These are phyloP conservation scores for Trichogramma evanescens DNA, from an alignment of 2,888 invertebrate species.

Conservation along the genomic window DNA sequence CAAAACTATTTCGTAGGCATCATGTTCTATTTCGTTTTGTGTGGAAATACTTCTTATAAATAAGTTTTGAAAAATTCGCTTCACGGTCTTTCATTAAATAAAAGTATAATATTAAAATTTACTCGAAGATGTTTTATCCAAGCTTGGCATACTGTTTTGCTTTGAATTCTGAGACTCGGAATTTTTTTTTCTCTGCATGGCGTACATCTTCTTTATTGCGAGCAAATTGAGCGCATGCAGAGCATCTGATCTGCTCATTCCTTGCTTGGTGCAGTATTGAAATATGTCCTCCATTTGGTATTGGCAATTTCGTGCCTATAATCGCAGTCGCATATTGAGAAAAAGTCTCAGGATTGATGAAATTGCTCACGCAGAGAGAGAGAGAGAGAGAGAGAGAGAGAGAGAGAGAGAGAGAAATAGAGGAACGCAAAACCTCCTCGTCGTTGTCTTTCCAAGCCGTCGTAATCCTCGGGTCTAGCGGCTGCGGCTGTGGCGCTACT, in stretches of 20 bases:
- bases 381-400: neutral
- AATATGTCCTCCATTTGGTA: constrained; percentile 7
- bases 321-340: neutral
- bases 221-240: constrained; percentile 14
- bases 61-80: no score
- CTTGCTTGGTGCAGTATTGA: constrained; percentile 2
- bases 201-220: constrained; percentile 1
- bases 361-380: neutral
- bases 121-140: no score
- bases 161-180: no score
- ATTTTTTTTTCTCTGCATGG: no score
- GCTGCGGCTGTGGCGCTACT: neutral
- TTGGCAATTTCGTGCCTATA: constrained; percentile 1
- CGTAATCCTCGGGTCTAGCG: constrained; percentile 21
- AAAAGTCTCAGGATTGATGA: neutral
- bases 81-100: no score
- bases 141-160: no score
- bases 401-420: neutral
- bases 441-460: constrained; percentile 11
- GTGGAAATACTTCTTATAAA: no score
- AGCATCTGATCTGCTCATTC: neutral
- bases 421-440: neutral
- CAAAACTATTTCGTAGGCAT: no score
- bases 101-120: no score
- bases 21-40: no score